Evolutionary conservation across 2,113 vertebrate species (phyloP).

Genomic region (Bostrychus sinensis): DNA sequence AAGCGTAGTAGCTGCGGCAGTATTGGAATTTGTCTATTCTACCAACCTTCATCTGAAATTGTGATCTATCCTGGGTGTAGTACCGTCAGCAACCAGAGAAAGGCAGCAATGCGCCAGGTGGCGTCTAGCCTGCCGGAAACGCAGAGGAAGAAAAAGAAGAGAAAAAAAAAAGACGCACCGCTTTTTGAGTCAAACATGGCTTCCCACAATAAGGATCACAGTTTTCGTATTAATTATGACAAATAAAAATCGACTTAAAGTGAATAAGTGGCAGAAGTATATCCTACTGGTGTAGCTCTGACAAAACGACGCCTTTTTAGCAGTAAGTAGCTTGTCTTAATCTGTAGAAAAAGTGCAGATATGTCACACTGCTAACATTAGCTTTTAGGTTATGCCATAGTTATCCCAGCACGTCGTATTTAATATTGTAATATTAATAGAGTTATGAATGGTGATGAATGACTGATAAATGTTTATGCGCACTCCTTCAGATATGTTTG

Average conservation of each 20-base stretch:
- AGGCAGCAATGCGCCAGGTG: no score
- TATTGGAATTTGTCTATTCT: no score
- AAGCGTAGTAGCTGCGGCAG: no score
- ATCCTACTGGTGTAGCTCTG: no score
- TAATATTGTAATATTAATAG: neutral
- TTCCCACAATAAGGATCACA: neutral
- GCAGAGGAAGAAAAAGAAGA: no score
- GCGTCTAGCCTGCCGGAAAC: no score
- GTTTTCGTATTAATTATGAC: neutral
- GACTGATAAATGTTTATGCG: no score
- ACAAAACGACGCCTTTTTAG: neutral
- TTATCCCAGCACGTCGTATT: neutral
- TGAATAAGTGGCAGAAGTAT: neutral
- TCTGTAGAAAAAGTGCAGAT: neutral
- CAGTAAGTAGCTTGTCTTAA: slow-evolving; percentile 9
- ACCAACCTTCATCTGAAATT: no score
- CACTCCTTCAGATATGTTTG: no score
- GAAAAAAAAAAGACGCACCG: slow-evolving; percentile 22
- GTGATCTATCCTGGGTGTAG: no score
- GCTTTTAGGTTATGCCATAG: slow-evolving; percentile 26
- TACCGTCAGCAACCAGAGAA: no score
- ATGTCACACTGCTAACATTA: slow-evolving; percentile 28
- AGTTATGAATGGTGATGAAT: neutral
- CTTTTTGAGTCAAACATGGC: slow-evolving; percentile 40
- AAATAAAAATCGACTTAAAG: neutral